Base-by-base conservation (phyloP, 2,797 vertebrate genomes). In the Argya squamiceps region DNA sequence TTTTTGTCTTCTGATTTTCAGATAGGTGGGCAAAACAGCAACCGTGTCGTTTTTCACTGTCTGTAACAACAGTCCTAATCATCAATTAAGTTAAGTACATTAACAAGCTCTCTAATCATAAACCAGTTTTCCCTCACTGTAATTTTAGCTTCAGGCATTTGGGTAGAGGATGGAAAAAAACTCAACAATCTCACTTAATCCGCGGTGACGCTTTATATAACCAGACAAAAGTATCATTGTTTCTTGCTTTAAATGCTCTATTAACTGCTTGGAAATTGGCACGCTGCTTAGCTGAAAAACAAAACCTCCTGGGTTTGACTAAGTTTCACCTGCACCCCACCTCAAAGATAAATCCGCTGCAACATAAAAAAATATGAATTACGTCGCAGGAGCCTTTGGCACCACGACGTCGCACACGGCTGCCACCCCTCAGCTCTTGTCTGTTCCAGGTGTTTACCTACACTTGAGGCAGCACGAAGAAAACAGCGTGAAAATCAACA, bases 201-300 rank as follows among this genome's bases (percentile, higher is more conserved):
- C 26, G 17, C 3, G 23, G 41, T 29, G 86, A 69, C 44, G 3
- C 62, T 95, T 97, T 93, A 95, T 15, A 75, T 69, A 96, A 97
- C 56, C 70, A 79, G 15, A 94, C 74, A 96, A 91, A 93, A 58
- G 44, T 88, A 93, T 20, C 43, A 9, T 55, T 84, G 90, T 92
- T 86, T 26, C 82, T 69, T 10, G 39, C 5, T 76, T 81, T 26
- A 55, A 88, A 63, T 2, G 71, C 75, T 88, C 84, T 60, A 24
- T 9, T 58, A 83, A 58, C 30, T 2, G 27, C 60, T 50, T 12
- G 16, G 29, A 68, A 79, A 55, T 5, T 13, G 30, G 29, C 32
- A 39, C 43, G 12, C 2, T 1, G 26, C 55, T 80, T 19, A 50
- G 63, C 5, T 49, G 65, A 77, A 65, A 69, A 44, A 26, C 1